Conservation (phyloP, 2,797 vertebrate genomes). For the Dallia pectoralis region DNA sequence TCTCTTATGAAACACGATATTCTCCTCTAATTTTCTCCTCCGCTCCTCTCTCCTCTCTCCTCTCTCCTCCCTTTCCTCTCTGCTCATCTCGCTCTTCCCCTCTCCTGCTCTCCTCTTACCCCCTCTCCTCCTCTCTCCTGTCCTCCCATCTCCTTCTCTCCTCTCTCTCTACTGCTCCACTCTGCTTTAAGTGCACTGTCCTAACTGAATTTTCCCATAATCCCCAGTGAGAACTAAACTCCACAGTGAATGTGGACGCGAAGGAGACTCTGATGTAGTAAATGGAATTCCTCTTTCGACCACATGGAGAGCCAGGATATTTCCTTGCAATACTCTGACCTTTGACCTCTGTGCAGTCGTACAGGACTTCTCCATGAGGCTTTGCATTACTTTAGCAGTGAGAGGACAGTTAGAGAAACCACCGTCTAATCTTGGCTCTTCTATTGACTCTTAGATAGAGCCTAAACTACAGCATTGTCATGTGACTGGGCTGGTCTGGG, state of each 20-base stretch:
- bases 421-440: background rate
- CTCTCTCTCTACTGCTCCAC: conserved; percentile 26
- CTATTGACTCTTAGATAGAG: conserved; percentile 14
- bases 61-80: background rate
- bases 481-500: background rate
- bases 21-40: background rate
- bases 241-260: conserved; percentile 37
- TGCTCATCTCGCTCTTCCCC: background rate
- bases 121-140: background rate
- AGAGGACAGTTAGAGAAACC: background rate
- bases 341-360: conserved; percentile 36
- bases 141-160: background rate
- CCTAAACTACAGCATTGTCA: no score
- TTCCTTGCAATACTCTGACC: conserved; percentile 50
- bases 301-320: conserved; percentile 30
- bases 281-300: conserved; percentile 48
- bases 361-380: conserved; percentile 32
- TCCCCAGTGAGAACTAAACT: conserved; percentile 52
- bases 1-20: background rate
- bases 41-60: conserved; percentile 9
- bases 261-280: conserved; percentile 51
- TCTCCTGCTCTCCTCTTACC: no score
- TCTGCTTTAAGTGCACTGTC: conserved; percentile 23
- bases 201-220: conserved; percentile 42
- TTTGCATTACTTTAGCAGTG: background rate